These are phyloP conservation scores for Engraulis encrasicolus DNA, from an alignment of 2,113 vertebrate genomes.

Conservation along the genomic window DNA sequence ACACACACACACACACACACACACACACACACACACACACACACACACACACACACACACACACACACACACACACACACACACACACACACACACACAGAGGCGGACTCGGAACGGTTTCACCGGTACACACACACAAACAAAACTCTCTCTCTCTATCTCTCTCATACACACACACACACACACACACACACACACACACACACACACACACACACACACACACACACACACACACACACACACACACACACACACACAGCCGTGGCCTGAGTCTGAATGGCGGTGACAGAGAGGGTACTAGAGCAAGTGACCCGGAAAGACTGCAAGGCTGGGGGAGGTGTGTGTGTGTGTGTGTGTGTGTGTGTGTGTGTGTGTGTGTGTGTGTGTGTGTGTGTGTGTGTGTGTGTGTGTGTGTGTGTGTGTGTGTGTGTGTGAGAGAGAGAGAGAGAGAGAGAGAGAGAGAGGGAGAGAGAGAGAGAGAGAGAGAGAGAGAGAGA, in stretches of 20 bases:
- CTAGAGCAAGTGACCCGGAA: constrained; percentile 73
- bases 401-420: no score
- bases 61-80: constrained; percentile 25
- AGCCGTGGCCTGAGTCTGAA: constrained; percentile 62
- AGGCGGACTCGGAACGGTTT: no score
- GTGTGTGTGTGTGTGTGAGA: no score
- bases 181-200: constrained; percentile 52
- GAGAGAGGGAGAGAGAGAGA: no score
- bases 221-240: constrained; percentile 51
- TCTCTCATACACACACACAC: background rate
- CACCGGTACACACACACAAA: no score
- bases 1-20: constrained; percentile 49
- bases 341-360: background rate
- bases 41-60: constrained; percentile 51
- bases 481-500: no score
- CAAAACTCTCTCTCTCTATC: no score
- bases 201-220: no score
- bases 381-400: background rate
- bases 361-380: no score
- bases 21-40: no score
- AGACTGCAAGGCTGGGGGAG: constrained; percentile 41
- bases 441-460: no score
- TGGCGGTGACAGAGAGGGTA: constrained; percentile 68
- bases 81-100: constrained; percentile 51
- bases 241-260: background rate